phyloP scores from a whole-genome alignment of 2,888 invertebrate species.

The Apoderus coryli region DNA sequence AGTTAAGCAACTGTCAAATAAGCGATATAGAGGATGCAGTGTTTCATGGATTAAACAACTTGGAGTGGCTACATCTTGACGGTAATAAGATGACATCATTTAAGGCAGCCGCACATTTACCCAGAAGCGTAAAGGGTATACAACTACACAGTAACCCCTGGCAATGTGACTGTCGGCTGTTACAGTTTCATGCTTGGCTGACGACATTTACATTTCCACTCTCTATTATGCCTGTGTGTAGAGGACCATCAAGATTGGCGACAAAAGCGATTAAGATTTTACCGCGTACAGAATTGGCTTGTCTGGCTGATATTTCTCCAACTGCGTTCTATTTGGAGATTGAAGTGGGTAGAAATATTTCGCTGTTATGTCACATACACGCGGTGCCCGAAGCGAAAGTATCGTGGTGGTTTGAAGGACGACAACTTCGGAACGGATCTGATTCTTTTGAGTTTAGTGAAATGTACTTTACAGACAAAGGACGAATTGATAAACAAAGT shows the following conservation, averaged over 20 bases:
- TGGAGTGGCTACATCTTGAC: constrained; percentile 74
- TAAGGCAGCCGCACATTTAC: constrained; percentile 48
- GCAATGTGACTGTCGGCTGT: constrained; percentile 74
- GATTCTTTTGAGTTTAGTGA: constrained; percentile 43
- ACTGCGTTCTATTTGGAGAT: constrained; percentile 62
- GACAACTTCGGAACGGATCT: constrained; percentile 61
- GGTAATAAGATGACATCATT: constrained; percentile 66
- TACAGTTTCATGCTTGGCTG: constrained; percentile 61
- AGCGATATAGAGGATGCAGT: constrained; percentile 63
- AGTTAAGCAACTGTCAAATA: constrained; percentile 68
- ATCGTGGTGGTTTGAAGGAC: constrained; percentile 69
- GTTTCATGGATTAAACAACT: constrained; percentile 63
- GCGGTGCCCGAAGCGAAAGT: constrained; percentile 69
- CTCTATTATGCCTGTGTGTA: constrained; percentile 64
- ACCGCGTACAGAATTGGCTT: constrained; percentile 57
- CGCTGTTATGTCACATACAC: constrained; percentile 54
- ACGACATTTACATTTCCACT: constrained; percentile 58
- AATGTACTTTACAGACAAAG: constrained; percentile 54
- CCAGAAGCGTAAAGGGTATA: constrained; percentile 64
- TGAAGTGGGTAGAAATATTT: constrained; percentile 65
- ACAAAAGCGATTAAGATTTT: constrained; percentile 54
- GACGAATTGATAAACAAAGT: constrained; percentile 56
- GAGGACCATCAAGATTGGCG: constrained; percentile 50
- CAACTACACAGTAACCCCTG: constrained; percentile 77
- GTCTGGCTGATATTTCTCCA: constrained; percentile 61